Conservation (phyloP, 2,113 vertebrate genomes). For the Coreoperca whiteheadi region DNA sequence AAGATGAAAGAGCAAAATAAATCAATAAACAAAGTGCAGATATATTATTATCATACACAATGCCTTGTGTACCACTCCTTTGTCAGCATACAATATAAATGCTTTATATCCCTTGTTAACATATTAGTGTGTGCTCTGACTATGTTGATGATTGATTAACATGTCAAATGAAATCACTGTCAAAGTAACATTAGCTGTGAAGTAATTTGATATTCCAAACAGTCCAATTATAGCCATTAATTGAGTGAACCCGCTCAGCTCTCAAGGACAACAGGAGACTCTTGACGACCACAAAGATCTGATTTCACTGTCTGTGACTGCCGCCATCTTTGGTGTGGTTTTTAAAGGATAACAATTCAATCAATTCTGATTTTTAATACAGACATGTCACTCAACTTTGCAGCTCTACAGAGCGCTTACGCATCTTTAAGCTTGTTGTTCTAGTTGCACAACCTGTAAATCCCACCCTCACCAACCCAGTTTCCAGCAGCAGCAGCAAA, state of each 20-base stretch:
- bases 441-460: background rate
- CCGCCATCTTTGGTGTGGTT: background rate
- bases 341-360: background rate
- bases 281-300: constrained; percentile 34
- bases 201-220: constrained; percentile 71
- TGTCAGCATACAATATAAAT: constrained; percentile 40
- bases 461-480: background rate
- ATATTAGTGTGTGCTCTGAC: constrained; percentile 47
- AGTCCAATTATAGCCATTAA: constrained; percentile 74
- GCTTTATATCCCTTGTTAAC: constrained; percentile 62
- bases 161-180: constrained; percentile 78
- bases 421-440: background rate
- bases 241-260: constrained; percentile 65
- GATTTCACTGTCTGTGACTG: constrained; percentile 14
- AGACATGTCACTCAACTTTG: background rate
- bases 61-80: constrained; percentile 13
- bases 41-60: constrained; percentile 40
- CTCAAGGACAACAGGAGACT: constrained; percentile 67
- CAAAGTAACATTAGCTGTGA: constrained; percentile 64
- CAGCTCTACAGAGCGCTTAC: background rate
- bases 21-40: constrained; percentile 47
- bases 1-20: constrained; percentile 49
- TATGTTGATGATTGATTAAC: constrained; percentile 78
- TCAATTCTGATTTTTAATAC: background rate
- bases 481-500: background rate